Conservation (phyloP, 2,888 invertebrate genomes). For the Pharmacophagus antenor region DNA sequence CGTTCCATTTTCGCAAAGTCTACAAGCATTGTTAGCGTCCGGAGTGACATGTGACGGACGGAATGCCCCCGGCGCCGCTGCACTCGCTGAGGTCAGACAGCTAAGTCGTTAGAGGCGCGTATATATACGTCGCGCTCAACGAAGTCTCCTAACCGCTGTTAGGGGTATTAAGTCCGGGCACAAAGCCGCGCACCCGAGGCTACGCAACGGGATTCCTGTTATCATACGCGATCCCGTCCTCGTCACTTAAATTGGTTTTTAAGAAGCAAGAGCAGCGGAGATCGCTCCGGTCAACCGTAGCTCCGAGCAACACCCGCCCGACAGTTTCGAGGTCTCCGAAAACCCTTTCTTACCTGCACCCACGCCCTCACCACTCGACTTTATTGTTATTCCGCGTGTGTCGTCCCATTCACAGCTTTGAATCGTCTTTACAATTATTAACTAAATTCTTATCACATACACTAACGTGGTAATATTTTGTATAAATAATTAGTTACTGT, state of each 20-base stretch:
- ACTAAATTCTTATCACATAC: constrained; percentile 3
- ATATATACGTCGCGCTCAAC: constrained; percentile 32
- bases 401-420: constrained; percentile 8
- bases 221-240: constrained; percentile 70
- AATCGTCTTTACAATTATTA: constrained; percentile 9
- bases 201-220: constrained; percentile 77
- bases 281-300: constrained; percentile 55
- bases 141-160: constrained; percentile 38
- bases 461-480: neutral
- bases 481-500: neutral
- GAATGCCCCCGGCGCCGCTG: constrained; percentile 43
- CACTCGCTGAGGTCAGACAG: constrained; percentile 49
- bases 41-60: constrained; percentile 72
- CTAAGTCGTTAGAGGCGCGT: constrained; percentile 30
- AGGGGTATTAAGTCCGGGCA: constrained; percentile 42
- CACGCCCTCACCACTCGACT: constrained; percentile 15
- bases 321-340: constrained; percentile 54
- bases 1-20: constrained; percentile 77
- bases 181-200: constrained; percentile 58
- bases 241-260: constrained; percentile 74
- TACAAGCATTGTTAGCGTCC: constrained; percentile 67
- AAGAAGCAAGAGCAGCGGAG: constrained; percentile 58
- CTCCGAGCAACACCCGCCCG: constrained; percentile 59
- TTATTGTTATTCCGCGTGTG: constrained; percentile 16
- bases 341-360: constrained; percentile 71